Evolutionary conservation across 2,113 vertebrate genomes (phyloP).

Genomic region (Sinocyclocheilus maitianheensis): DNA sequence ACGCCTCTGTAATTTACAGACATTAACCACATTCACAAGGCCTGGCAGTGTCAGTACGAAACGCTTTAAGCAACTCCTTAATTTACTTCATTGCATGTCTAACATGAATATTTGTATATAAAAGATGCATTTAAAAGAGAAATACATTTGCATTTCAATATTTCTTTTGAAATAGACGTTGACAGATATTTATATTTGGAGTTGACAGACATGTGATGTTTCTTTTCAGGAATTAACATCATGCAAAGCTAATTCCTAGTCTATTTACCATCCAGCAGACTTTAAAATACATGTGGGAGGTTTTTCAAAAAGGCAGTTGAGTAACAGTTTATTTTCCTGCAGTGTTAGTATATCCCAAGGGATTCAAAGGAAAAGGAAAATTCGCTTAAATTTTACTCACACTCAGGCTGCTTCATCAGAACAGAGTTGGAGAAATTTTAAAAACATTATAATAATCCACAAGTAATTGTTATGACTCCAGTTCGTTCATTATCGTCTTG

Average conservation of each 20-base stretch:
- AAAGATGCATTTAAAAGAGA: background rate
- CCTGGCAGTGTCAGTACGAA: background rate
- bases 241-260: background rate
- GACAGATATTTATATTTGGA: background rate
- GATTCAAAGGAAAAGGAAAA: background rate
- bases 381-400: background rate
- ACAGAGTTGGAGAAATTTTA: too few species aligned
- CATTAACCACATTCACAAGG: constrained; percentile 10
- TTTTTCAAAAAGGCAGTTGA: background rate
- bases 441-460: too few species aligned
- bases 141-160: background rate
- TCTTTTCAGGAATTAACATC: background rate
- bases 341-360: constrained; percentile 15
- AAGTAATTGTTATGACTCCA: too few species aligned
- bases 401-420: too few species aligned
- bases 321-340: constrained; percentile 1
- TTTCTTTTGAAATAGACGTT: background rate
- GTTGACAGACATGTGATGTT: background rate
- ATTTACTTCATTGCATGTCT: background rate
- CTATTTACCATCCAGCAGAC: background rate
- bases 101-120: background rate
- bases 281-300: background rate
- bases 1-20: constrained; percentile 16
- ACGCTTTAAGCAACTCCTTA: constrained; percentile 10
- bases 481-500: too few species aligned